Evolutionary conservation across 35 echinoderm and acorn worm species (phyloP).

Genomic region (Lytechinus variegatus): DNA sequence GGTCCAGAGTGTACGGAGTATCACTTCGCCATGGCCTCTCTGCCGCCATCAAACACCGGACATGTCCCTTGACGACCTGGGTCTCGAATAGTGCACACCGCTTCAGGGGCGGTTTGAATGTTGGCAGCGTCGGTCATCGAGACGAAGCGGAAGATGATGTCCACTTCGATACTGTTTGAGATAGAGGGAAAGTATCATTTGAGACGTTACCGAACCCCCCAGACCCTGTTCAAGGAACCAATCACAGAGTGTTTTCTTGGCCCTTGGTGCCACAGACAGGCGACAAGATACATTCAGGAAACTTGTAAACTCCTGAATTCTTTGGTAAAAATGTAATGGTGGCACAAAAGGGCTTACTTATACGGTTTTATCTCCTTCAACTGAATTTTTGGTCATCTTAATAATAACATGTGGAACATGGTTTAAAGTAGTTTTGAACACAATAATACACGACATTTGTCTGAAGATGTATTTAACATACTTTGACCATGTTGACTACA

Average conservation of each 20-base stretch:
- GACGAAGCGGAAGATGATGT: background rate
- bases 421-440: too few relatives aligned
- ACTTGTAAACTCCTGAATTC: background rate
- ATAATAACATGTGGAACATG: too few relatives aligned
- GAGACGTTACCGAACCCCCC: background rate
- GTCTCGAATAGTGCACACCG: background rate
- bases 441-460: too few relatives aligned
- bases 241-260: background rate
- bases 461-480: too few relatives aligned
- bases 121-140: background rate
- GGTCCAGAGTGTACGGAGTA: background rate
- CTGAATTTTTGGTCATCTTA: too few relatives aligned
- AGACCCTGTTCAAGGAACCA: background rate
- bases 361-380: too few relatives aligned
- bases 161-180: background rate
- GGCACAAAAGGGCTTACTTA: too few relatives aligned
- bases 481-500: too few relatives aligned
- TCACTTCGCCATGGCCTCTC: background rate
- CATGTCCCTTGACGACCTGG: background rate
- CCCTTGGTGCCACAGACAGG: background rate
- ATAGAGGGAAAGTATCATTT: background rate
- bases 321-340: too few relatives aligned
- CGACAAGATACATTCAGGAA: background rate
- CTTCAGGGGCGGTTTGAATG: background rate
- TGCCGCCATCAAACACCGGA: background rate